Percentiles rank a stretch among this genome's conserved stretches.
Evolutionary conservation across 2,797 vertebrate species (phyloP).

Genomic region (Coendou prehensilis): DNA sequence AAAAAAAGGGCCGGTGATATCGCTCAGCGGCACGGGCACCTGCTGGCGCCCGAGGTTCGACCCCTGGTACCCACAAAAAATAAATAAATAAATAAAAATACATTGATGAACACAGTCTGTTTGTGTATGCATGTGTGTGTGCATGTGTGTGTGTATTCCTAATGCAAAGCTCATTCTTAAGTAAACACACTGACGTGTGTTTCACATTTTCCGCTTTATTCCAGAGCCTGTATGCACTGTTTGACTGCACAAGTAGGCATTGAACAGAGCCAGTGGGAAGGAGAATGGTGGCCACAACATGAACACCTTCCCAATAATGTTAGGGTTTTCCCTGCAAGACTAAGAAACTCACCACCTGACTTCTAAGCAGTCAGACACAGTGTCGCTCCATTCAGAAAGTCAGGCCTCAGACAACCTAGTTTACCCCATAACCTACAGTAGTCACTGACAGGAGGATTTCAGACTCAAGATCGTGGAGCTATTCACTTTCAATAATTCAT

Average conservation of each 20-base stretch:
- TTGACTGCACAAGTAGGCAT: not conserved
- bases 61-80: too few species aligned
- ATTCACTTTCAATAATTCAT: not conserved
- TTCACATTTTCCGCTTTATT: conserved; percentile 73
- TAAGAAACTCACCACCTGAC: not conserved
- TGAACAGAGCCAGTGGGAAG: conserved; percentile 31
- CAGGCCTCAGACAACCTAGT: not conserved
- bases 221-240: not conserved
- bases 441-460: not conserved
- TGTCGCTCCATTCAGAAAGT: not conserved
- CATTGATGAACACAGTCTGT: not conserved
- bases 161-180: conserved; percentile 58
- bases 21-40: too few species aligned
- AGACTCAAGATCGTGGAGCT: not conserved
- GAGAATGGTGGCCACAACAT: not conserved
- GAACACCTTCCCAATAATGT: not conserved
- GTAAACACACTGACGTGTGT: conserved; percentile 21
- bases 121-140: not conserved
- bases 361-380: not conserved
- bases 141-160: not conserved
- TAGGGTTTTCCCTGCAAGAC: not conserved
- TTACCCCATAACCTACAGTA: not conserved
- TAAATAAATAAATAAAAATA: not conserved
- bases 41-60: too few species aligned
- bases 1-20: too few species aligned